Percentiles rank a stretch among this genome's conserved stretches.
Evolutionary conservation across 2,797 vertebrate species (phyloP).

Genomic region (Saxicola maurus): DNA sequence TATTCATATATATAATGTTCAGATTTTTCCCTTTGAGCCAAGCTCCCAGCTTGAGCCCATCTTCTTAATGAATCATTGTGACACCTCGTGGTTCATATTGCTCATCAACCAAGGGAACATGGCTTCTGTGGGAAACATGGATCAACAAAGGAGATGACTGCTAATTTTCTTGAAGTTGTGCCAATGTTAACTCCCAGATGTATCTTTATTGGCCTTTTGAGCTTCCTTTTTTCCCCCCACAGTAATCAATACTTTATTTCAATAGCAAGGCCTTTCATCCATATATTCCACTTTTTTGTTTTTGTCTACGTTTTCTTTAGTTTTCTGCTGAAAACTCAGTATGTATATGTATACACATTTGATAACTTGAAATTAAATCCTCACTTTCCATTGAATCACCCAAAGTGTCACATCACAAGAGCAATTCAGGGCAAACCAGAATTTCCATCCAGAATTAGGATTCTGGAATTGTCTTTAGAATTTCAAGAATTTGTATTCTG

Average conservation of each 20-base stretch:
- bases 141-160: neutral
- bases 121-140: neutral
- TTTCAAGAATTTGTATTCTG: neutral
- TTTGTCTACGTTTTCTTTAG: neutral
- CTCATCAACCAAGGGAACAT: neutral
- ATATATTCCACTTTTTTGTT: neutral
- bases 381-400: neutral
- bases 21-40: neutral
- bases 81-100: neutral
- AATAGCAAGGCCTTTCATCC: neutral
- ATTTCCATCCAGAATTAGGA: neutral
- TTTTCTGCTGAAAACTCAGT: neutral
- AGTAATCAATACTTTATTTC: neutral
- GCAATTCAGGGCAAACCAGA: neutral
- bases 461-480: neutral
- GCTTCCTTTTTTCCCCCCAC: fast-evolving
- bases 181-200: neutral
- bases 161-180: neutral
- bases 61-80: neutral
- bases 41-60: neutral
- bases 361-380: neutral
- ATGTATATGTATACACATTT: neutral
- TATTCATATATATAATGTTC: fast-evolving
- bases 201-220: neutral
- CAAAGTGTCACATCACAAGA: neutral